Base-by-base conservation (phyloP, 2,888 invertebrate genomes). In the Agriotes lineatus region DNA sequence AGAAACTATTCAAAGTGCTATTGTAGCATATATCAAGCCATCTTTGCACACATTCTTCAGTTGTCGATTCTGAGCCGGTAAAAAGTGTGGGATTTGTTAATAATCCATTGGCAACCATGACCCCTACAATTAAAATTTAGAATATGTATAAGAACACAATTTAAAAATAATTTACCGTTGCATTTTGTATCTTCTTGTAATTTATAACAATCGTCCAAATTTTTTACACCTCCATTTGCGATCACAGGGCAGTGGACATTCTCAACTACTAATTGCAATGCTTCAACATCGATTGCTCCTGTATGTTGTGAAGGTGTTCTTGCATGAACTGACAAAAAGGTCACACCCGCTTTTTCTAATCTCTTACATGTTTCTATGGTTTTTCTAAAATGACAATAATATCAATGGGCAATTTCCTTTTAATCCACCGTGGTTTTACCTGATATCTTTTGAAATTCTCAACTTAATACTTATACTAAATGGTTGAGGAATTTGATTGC, bases 381-480 rank as follows among this genome's bases (percentile, higher is more conserved):
- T 76, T 87, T 87, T 67, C 86, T 88, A 58, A 84, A 79, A 59
- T 78, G 9, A 18, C 18, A 37, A 35, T 54, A 9, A 48, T 37
- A 22, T 9, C 22, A 59, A 42, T 6, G 18, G 18, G 2, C 16
- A 4, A 6, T 5, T 42, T 42, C 12, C 4, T 7, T 42, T 42
- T 30, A 7, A 25, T 54, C 25, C 12, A 37, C 2, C n/a, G n/a
- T 25, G 16, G 9, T 42, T 48, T 59, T 82, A 87, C 89, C 83
- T 86, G 4, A 90, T 79, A 75, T 95, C 91, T 73, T 90, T 88
- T 30, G 92, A 85, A 63, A 99, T 86, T 71, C 99, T 90, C 80
- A 97, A 93, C 86, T 99, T 99, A 0, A 96, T 91, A 12, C 98
- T 99, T 1, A 97, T 90, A 73, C 94, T 93, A 78, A 96, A 97